Conservation (phyloP, 2,797 vertebrate species). For the Leuciscus waleckii region DNA sequence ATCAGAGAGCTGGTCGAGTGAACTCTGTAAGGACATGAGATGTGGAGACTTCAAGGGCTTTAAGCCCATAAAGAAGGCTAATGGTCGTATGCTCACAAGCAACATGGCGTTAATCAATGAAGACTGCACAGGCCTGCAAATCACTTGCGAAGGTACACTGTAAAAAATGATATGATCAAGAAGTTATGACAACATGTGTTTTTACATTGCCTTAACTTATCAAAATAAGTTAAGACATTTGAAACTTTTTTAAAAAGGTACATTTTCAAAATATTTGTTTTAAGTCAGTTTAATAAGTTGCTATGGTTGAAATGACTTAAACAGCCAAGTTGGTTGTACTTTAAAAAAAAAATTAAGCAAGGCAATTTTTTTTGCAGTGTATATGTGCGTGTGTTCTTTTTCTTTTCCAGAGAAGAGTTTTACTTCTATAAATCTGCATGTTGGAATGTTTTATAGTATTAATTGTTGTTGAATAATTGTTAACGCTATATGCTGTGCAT, state of each 20-base stretch:
- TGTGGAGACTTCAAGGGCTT: rapidly evolving
- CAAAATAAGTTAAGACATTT: too few species aligned
- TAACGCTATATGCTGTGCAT: not conserved
- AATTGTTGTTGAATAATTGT: too few species aligned
- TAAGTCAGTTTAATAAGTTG: too few species aligned
- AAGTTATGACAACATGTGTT: too few species aligned
- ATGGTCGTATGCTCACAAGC: not conserved
- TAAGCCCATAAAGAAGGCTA: rapidly evolving
- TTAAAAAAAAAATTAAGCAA: too few species aligned
- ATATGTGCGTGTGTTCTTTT: slow-evolving; percentile 1
- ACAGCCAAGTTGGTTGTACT: too few species aligned
- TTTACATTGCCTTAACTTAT: too few species aligned
- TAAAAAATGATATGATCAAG: too few species aligned
- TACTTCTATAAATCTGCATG: not conserved
- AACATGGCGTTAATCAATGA: rapidly evolving
- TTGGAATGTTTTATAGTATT: slow-evolving; percentile 34
- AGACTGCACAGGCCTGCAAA: rapidly evolving
- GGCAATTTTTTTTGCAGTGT: too few species aligned
- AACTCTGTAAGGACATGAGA: slow-evolving; percentile 56
- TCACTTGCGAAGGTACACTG: slow-evolving; percentile 62
- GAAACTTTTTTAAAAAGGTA: too few species aligned
- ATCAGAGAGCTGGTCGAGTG: rapidly evolving
- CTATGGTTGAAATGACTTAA: too few species aligned
- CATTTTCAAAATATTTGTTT: too few species aligned
- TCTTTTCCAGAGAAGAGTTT: not conserved